These are phyloP conservation scores for Dromius quadrimaculatus DNA, from an alignment of 2,888 invertebrate species.

Conservation along the genomic window DNA sequence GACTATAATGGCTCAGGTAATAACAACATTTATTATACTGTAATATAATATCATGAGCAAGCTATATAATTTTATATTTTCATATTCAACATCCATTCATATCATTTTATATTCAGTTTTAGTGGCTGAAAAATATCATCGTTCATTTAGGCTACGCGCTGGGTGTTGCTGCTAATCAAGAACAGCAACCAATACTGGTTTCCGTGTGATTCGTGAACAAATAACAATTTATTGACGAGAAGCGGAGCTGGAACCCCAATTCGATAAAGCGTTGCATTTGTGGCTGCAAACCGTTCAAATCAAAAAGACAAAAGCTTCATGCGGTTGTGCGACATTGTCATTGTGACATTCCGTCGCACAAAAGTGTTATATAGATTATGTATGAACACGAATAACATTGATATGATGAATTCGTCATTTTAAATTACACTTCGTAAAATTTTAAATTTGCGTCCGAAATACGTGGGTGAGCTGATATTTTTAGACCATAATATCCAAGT, in stretches of 20 bases:
- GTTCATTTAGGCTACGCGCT: background rate
- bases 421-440: background rate
- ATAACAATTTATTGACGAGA: slow-evolving; percentile 35
- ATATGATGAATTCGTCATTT: slow-evolving; percentile 22
- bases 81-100: too few relatives aligned
- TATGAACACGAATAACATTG: slow-evolving; percentile 5
- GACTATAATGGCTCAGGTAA: too few relatives aligned
- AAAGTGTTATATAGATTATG: slow-evolving; percentile 35
- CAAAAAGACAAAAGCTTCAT: slow-evolving; percentile 24
- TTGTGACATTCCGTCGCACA: slow-evolving; percentile 19
- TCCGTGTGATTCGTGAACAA: slow-evolving; percentile 12
- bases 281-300: slow-evolving; percentile 21
- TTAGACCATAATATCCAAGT: background rate
- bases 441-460: background rate
- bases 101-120: too few relatives aligned
- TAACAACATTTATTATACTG: too few relatives aligned
- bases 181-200: background rate
- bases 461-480: background rate
- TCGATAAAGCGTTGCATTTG: slow-evolving; percentile 22
- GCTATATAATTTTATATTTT: too few relatives aligned
- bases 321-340: slow-evolving; percentile 27
- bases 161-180: slow-evolving; percentile 20
- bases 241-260: slow-evolving; percentile 11
- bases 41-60: too few relatives aligned
- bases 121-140: background rate